Percentiles rank a stretch among this genome's conserved stretches.
These are phyloP conservation scores for Noctua janthina DNA, from an alignment of 2,888 invertebrate genomes.

Conservation along the genomic window DNA sequence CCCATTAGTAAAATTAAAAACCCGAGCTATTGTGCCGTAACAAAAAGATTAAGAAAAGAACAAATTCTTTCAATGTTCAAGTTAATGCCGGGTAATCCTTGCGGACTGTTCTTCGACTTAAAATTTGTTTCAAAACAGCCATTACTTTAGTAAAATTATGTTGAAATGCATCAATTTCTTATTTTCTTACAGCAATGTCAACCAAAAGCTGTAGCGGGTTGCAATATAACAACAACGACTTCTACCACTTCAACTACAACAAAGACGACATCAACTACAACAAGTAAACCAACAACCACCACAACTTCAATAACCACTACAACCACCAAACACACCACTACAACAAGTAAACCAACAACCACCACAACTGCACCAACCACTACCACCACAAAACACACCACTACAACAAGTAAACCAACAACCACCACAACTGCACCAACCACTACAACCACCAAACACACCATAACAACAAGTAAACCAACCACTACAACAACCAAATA, in stretches of 20 bases:
- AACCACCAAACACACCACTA: fast-evolving
- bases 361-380: background rate
- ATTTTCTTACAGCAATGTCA: background rate
- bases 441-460: no score
- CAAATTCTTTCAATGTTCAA: background rate
- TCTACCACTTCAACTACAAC: background rate
- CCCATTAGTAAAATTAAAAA: no score
- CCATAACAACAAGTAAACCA: background rate
- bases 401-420: background rate
- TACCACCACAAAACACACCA: background rate
- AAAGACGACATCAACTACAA: no score
- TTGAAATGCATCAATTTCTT: background rate
- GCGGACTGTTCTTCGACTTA: background rate
- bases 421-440: no score
- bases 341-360: background rate
- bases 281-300: background rate
- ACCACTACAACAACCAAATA: background rate
- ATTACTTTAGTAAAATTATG: background rate
- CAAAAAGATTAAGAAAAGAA: no score
- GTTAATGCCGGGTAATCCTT: background rate
- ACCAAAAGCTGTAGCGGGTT: background rate
- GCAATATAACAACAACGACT: background rate
- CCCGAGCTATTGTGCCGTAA: no score
- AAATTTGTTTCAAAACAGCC: background rate
- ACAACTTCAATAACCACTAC: background rate